A percentile compares a stretch with the other conserved stretches of the same genome.
Evolutionary conservation across 2,888 invertebrate genomes (phyloP).

Genomic region (Aspidiotus destructor): DNA sequence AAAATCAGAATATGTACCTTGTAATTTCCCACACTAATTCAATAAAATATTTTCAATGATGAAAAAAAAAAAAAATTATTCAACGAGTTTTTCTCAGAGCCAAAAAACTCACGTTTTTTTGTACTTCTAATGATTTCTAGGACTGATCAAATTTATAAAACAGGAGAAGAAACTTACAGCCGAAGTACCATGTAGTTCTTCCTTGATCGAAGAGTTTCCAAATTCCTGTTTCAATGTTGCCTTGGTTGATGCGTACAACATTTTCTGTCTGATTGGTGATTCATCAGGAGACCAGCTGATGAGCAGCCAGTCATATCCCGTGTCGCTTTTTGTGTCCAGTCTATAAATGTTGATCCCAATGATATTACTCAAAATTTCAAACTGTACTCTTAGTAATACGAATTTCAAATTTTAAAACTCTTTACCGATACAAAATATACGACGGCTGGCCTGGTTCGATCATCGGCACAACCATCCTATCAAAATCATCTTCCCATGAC

Average conservation of each 20-base stretch:
- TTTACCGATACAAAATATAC: conserved; percentile 74
- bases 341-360: conserved; percentile 41
- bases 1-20: conserved; percentile 36
- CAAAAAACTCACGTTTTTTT: too few relatives aligned
- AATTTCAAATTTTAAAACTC: background rate
- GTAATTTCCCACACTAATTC: background rate
- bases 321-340: conserved; percentile 64
- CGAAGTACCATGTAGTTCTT: conserved; percentile 82
- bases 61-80: background rate
- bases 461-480: conserved; percentile 59
- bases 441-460: conserved; percentile 75
- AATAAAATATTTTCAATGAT: conserved; percentile 45
- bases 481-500: conserved; percentile 79
- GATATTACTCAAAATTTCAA: background rate
- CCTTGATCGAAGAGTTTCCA: conserved; percentile 84
- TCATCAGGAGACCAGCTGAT: conserved; percentile 91
- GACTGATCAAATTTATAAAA: too few relatives aligned
- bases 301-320: conserved; percentile 84
- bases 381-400: background rate
- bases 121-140: too few relatives aligned
- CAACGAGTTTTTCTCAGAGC: too few relatives aligned
- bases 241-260: conserved; percentile 96
- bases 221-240: conserved; percentile 95
- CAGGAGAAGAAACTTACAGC: background rate
- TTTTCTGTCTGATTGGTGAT: conserved; percentile 84